phyloP scores from a whole-genome alignment of 2,797 vertebrate species.

The Takifugu ocellatus region DNA sequence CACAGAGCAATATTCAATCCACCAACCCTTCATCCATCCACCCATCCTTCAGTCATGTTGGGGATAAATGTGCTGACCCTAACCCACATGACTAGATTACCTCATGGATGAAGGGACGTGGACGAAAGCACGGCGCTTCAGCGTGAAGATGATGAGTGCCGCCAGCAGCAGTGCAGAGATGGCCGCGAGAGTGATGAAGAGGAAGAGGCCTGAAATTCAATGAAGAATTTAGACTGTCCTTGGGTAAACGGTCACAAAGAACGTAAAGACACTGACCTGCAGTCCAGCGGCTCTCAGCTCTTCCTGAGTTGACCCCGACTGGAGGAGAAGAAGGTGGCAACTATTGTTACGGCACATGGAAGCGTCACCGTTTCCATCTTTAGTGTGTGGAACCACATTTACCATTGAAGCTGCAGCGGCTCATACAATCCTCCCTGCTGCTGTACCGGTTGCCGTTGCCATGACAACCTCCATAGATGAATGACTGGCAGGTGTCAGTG shows the following conservation, averaged over 20 bases:
- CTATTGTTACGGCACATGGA: too few species aligned
- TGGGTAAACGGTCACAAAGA: background rate
- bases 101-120: conserved; percentile 16
- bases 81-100: conserved; percentile 16
- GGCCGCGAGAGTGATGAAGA: conserved; percentile 59
- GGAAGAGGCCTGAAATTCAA: conserved; percentile 60
- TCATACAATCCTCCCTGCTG: conserved; percentile 56
- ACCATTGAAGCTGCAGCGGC: conserved; percentile 42
- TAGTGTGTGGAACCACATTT: background rate
- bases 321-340: background rate
- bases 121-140: conserved; percentile 39
- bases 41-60: background rate
- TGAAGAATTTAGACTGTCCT: background rate
- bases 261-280: conserved; percentile 48
- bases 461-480: conserved; percentile 66
- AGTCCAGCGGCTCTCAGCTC: conserved; percentile 41
- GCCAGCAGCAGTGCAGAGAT: conserved; percentile 61
- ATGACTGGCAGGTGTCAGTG: conserved; percentile 45
- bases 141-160: conserved; percentile 51
- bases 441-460: conserved; percentile 69
- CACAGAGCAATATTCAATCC: background rate
- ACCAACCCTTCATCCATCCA: background rate
- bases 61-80: background rate
- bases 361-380: background rate
- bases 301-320: conserved; percentile 22